Conservation (phyloP, 2,797 vertebrate genomes). For the Balearica regulorum region DNA sequence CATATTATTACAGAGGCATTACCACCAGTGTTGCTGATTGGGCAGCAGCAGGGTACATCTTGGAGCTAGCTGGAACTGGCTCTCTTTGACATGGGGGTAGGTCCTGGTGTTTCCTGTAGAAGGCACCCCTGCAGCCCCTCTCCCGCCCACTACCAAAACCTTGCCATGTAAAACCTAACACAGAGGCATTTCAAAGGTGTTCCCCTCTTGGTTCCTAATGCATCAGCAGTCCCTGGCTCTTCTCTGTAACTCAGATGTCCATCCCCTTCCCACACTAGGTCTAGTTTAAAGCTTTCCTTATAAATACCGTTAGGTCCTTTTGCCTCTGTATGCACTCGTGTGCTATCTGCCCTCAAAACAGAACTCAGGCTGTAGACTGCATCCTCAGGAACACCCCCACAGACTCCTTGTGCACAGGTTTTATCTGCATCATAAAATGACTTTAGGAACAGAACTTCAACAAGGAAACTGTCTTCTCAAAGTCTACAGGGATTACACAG, state of each 20-base stretch:
- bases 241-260: not conserved
- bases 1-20: not conserved
- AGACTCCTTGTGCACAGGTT: not conserved
- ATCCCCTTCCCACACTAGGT: not conserved
- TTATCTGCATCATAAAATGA: not conserved
- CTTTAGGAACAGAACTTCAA: not conserved
- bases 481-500: not conserved
- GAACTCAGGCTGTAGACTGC: not conserved
- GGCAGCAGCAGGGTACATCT: not conserved
- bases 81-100: not conserved
- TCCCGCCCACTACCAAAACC: fast-evolving
- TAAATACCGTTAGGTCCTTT: not conserved
- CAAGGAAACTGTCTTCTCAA: not conserved
- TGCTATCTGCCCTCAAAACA: not conserved
- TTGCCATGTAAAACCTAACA: not conserved
- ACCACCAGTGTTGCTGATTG: fast-evolving
- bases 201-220: not conserved
- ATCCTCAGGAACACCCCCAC: not conserved
- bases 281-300: not conserved
- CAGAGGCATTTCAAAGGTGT: not conserved
- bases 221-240: not conserved
- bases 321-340: not conserved
- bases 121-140: not conserved
- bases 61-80: not conserved
- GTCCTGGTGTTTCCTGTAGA: not conserved